These are phyloP conservation scores for Xiphorhynchus erythropygius DNA, from an alignment of 2,797 vertebrate species.

Conservation along the genomic window DNA sequence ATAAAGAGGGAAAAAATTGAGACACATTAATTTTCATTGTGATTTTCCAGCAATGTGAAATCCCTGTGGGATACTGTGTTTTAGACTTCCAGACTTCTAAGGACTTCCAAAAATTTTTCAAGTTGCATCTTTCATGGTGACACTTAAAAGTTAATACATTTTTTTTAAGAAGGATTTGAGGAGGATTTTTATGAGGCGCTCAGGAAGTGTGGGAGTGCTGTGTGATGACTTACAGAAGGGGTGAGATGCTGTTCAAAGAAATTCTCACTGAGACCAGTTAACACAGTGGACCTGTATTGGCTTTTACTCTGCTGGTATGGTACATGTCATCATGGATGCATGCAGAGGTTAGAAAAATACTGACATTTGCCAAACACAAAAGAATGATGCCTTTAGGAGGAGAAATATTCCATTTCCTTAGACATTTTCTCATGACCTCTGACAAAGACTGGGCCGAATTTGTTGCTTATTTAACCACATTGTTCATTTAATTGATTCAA, in stretches of 20 bases:
- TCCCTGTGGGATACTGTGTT: neutral
- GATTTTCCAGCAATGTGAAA: neutral
- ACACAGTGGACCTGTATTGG: neutral
- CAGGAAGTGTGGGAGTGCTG: neutral
- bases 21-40: neutral
- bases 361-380: neutral
- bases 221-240: constrained; percentile 5
- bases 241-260: neutral
- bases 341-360: constrained; percentile 42
- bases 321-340: constrained; percentile 1
- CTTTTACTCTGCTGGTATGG: neutral
- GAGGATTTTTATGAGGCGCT: neutral
- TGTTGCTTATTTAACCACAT: neutral
- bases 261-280: neutral
- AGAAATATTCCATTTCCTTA: constrained; percentile 42
- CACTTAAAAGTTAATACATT: neutral
- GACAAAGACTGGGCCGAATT: neutral
- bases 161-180: neutral
- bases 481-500: constrained; percentile 30
- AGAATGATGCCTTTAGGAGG: constrained; percentile 10
- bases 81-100: neutral
- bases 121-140: neutral
- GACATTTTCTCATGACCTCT: constrained; percentile 49
- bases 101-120: neutral
- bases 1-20: too few species aligned